phyloP scores from a whole-genome alignment of 2,113 vertebrate genomes.

The Deroptyus accipitrinus region DNA sequence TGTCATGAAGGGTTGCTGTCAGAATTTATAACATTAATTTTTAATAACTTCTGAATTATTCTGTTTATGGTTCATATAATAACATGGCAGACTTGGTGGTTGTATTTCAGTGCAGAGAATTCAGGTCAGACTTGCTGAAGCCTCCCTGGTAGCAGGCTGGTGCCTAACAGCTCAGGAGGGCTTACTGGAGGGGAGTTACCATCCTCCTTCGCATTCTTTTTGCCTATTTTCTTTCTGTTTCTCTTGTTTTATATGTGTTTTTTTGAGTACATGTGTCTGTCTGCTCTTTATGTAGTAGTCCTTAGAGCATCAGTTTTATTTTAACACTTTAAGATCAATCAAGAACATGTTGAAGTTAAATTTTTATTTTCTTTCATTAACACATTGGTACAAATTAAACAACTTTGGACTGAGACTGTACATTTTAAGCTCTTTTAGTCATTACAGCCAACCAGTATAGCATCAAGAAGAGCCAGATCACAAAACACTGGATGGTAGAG shows the following conservation, averaged over 20 bases:
- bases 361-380: neutral
- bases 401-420: neutral
- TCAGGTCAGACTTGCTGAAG: constrained; percentile 15
- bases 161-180: neutral
- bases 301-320: neutral
- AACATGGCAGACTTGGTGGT: neutral
- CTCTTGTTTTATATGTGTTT: neutral
- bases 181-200: neutral
- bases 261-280: neutral
- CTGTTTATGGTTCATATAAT: constrained; percentile 46
- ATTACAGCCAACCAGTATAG: neutral
- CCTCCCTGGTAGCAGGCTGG: neutral
- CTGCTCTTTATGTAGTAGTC: neutral
- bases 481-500: neutral
- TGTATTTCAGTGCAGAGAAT: constrained; percentile 24
- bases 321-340: neutral
- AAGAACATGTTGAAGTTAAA: neutral
- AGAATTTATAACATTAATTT: constrained; percentile 47
- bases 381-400: neutral
- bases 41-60: constrained; percentile 65
- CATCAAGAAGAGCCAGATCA: neutral
- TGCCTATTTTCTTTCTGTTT: neutral
- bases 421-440: neutral
- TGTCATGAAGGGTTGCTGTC: constrained; percentile 12
- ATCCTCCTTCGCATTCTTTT: neutral